These are phyloP conservation scores for Myrmecobius fasciatus DNA, from an alignment of 2,113 vertebrate genomes.

Conservation along the genomic window DNA sequence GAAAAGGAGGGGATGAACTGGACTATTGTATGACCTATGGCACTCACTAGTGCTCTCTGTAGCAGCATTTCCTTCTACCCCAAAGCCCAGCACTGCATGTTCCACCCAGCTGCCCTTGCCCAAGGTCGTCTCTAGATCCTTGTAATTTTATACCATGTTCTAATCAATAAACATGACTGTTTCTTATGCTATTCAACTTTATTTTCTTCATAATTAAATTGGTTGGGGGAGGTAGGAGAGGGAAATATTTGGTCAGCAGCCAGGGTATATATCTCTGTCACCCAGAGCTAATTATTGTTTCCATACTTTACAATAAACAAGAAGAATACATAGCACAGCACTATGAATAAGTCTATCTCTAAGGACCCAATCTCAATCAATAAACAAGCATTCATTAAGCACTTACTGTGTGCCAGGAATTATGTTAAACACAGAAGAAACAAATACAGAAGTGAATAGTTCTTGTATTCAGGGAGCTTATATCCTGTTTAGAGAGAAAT, in stretches of 20 bases:
- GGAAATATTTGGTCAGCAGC: not conserved
- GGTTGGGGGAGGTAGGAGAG: slow-evolving; percentile 14
- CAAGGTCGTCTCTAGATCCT: slow-evolving; percentile 66
- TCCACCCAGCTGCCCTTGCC: slow-evolving; percentile 36
- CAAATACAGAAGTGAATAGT: not conserved
- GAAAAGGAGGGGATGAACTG: not conserved
- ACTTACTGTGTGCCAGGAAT: not conserved
- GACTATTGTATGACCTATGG: not conserved
- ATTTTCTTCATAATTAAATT: slow-evolving; percentile 19
- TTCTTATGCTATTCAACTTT: slow-evolving; percentile 66
- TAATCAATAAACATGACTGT: slow-evolving; percentile 77
- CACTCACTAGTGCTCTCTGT: not conserved
- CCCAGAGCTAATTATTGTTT: not conserved
- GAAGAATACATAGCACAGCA: not conserved
- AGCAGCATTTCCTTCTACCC: slow-evolving; percentile 48
- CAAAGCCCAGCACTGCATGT: slow-evolving; percentile 69
- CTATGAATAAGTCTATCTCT: not conserved
- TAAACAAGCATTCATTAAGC: not conserved
- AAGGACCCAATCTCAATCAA: not conserved
- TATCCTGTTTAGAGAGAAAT: not conserved
- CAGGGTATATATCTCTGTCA: not conserved
- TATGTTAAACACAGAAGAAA: not conserved
- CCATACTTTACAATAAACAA: not conserved
- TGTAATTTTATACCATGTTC: slow-evolving; percentile 79
- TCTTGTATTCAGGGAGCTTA: not conserved